These are phyloP conservation scores for Drosophila hamatofila DNA, from an alignment of 2,888 invertebrate genomes.

Conservation along the genomic window DNA sequence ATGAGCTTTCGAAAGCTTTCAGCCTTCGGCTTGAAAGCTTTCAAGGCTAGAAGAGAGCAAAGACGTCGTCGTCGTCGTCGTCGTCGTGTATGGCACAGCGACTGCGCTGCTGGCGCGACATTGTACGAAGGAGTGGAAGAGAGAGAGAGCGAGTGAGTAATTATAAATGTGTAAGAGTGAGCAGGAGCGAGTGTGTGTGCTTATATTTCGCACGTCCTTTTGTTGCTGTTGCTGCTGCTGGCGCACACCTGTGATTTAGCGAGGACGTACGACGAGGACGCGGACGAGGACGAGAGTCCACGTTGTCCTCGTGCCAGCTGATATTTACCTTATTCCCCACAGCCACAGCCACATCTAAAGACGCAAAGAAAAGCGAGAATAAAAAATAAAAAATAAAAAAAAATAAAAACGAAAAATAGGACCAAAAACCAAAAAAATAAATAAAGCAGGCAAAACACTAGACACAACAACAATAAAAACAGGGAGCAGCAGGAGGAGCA, in stretches of 20 bases:
- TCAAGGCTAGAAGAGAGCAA: conserved; percentile 35
- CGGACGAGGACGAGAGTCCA: conserved; percentile 48
- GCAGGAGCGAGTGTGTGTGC: conserved; percentile 4
- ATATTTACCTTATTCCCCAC: conserved; percentile 72
- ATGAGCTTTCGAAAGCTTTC: conserved; percentile 27
- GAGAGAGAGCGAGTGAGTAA: background rate
- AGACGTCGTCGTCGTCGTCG: conserved; percentile 34
- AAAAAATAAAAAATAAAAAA: conserved; percentile 1
- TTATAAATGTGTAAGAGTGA: conserved; percentile 4
- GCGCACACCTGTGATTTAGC: conserved; percentile 78
- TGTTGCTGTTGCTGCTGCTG: conserved; percentile 33
- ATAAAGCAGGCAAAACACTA: conserved; percentile 49
- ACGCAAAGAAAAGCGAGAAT: conserved; percentile 21
- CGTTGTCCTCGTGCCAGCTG: conserved; percentile 69
- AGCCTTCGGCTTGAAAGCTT: conserved; percentile 29
- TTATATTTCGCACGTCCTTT: conserved; percentile 62
- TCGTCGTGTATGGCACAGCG: conserved; percentile 46
- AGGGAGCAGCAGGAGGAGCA: background rate
- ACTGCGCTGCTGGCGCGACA: conserved; percentile 48
- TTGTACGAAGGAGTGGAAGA: background rate
- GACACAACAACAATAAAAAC: conserved; percentile 56
- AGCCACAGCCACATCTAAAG: conserved; percentile 25
- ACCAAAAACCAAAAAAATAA: conserved; percentile 14
- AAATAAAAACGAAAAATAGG: background rate
- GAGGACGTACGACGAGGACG: conserved; percentile 57